A percentile compares a stretch with the other conserved stretches of the same genome.
phyloP scores from a whole-genome alignment of 1,140 invertebrate genomes.

The Drosophila subpulchrella region DNA sequence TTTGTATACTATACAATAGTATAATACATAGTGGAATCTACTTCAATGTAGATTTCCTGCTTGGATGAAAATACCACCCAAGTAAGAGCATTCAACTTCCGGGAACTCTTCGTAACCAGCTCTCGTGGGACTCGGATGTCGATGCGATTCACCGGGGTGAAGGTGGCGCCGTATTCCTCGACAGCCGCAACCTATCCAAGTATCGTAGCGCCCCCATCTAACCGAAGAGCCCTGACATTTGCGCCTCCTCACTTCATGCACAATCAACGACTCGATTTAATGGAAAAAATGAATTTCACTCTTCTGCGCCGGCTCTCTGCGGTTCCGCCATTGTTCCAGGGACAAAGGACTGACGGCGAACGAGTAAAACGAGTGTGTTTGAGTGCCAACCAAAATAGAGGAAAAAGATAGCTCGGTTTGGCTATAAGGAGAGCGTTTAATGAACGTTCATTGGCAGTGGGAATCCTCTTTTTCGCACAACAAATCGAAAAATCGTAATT shows the following conservation, averaged over 20 bases:
- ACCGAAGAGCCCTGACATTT: conserved; percentile 77
- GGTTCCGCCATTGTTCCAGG: conserved; percentile 59
- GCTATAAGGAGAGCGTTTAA: conserved; percentile 66
- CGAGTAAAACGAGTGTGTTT: conserved; percentile 57
- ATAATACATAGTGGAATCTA: too few relatives aligned
- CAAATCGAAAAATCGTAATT: conserved; percentile 79
- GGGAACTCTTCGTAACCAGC: neutral
- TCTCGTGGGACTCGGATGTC: conserved; percentile 9
- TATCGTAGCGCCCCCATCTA: conserved; percentile 71
- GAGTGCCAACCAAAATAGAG: conserved; percentile 35
- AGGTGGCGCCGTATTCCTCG: conserved; percentile 16
- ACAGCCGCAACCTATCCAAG: conserved; percentile 68
- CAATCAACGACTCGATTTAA: conserved; percentile 80
- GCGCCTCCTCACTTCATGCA: conserved; percentile 76
- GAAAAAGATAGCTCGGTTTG: conserved; percentile 44
- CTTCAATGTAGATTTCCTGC: neutral
- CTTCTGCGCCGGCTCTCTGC: conserved; percentile 50
- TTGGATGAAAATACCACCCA: neutral
- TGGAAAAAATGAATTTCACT: conserved; percentile 82
- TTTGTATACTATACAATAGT: neutral
- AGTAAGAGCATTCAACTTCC: neutral
- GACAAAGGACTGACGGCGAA: conserved; percentile 58
- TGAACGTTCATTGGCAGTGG: conserved; percentile 59
- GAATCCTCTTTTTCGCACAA: conserved; percentile 35
- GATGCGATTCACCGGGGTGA: conserved; percentile 46